Conservation (phyloP, 2,113 vertebrate species). For the Atractosteus spatula region DNA sequence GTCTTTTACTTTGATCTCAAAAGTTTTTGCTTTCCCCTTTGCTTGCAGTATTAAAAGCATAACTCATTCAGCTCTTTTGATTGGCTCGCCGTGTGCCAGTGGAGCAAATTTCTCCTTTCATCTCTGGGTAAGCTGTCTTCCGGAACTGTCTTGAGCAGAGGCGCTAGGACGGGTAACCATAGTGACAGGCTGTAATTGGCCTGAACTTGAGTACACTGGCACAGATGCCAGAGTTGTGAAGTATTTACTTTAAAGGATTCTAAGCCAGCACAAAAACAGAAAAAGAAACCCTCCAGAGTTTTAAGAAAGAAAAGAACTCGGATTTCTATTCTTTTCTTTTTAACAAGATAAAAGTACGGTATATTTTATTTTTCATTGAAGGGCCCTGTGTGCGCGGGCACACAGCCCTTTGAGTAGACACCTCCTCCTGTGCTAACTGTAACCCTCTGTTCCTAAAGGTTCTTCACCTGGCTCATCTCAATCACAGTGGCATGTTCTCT, state of each 20-base stretch:
- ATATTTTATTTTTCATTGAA: not conserved
- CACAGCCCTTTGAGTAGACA: too few species aligned
- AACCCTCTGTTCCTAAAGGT: too few species aligned
- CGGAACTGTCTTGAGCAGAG: conserved; percentile 43
- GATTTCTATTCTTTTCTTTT: not conserved
- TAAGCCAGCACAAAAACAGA: conserved; percentile 15
- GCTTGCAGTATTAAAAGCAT: conserved; percentile 26
- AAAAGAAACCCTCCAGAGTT: not conserved
- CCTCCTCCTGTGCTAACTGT: too few species aligned
- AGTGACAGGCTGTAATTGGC: conserved; percentile 53
- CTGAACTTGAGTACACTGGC: conserved; percentile 33
- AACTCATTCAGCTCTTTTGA: conserved; percentile 4
- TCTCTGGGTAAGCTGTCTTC: conserved; percentile 44
- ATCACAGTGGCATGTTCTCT: too few species aligned
- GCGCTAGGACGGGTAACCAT: conserved; percentile 49
- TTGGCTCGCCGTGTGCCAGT: conserved; percentile 1
- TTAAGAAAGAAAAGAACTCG: not conserved
- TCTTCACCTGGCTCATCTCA: too few species aligned
- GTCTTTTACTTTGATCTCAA: conserved; percentile 40
- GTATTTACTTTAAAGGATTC: conserved; percentile 48
- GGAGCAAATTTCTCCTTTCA: conserved; percentile 37
- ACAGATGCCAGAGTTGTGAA: conserved; percentile 43
- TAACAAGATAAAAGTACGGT: conserved; percentile 2
- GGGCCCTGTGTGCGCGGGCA: too few species aligned
- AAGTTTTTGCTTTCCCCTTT: conserved; percentile 32